phyloP scores from a whole-genome alignment of 64 coral and sea anemone genomes.

The Astreopora myriophthalma region DNA sequence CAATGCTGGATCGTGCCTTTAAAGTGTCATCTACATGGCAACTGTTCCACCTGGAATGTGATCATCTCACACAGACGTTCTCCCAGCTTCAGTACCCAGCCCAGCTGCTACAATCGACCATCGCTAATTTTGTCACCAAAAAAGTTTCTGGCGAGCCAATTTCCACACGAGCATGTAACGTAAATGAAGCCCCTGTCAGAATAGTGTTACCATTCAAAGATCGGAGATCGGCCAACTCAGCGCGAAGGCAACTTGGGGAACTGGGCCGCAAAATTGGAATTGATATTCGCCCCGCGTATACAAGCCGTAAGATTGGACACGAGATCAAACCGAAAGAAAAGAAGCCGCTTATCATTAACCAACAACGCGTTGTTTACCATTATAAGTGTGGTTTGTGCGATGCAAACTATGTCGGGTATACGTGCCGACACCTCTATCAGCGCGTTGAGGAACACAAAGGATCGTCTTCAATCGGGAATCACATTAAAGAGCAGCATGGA shows the following conservation, averaged over 20 bases:
- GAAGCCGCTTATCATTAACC: neutral
- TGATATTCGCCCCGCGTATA: neutral
- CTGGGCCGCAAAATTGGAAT: neutral
- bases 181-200: neutral
- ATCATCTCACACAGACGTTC: neutral
- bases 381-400: neutral
- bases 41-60: slow-evolving; percentile 26
- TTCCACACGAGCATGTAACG: neutral
- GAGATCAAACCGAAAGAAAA: neutral
- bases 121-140: slow-evolving; percentile 1
- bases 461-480: too few relatives aligned
- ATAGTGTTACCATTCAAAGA: slow-evolving; percentile 31
- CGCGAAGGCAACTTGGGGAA: neutral
- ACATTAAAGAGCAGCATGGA: too few relatives aligned
- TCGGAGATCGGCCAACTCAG: slow-evolving; percentile 11
- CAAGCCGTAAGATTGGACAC: slow-evolving; percentile 6
- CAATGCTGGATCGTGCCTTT: slow-evolving; percentile 55
- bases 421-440: neutral
- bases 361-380: neutral
- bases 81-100: neutral
- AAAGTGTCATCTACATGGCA: slow-evolving; percentile 36
- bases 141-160: neutral
- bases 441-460: too few relatives aligned
- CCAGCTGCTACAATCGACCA: neutral
- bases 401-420: neutral